Evolutionary conservation across 2,888 invertebrate genomes (phyloP), one percentile per base, ranked within the genome.

Genomic region (Sinodicranocentrus sp.): DNA sequence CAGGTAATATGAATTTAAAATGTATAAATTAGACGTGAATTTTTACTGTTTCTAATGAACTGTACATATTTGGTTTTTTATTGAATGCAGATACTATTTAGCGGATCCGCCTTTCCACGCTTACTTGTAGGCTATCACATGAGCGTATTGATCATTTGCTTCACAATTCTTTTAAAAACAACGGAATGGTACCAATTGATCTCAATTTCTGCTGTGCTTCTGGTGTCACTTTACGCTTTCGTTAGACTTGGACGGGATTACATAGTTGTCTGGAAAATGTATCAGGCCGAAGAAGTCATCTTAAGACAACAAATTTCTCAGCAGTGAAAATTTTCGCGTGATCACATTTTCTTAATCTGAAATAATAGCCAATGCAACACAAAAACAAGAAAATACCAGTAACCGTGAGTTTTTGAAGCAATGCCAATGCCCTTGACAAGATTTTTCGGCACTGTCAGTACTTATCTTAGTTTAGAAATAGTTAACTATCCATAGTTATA

Each of bases 141-240:
- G 21, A 75, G 86, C 15, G 73, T 92, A 61, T 94, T 98, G 63
- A 90, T 94, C 0, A 92, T 95, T 63, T 96, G 98, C 91, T 92
- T 98, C 82, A 93, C 94, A 72, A 92, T 97, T 39, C 91, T 98
- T 13, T 93, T 96, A 88, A 93, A 95, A 86, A 94, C 95, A 17
- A 93, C 94, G 48, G 95, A 97, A 89, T 99, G 98, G 98, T 96
- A 98, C 91, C 95, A 97, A 90, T 94, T 97, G 84, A 91, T 98
- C 63, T 95, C 98, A 1, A 93, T 97, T 89, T 94, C 96, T 3
- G 93, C 97, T 83, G 92, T 98, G 63, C 93, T 98, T 43, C 94
- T 97, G 90, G 95, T 96, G 86, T 98, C 98, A 91, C 97, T 98
- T 91, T 95, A 96, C 89, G 95, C 97, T 0, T 92, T 98, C 59